A percentile compares a stretch with the other conserved stretches of the same genome.
Conservation (phyloP, 1,140 invertebrate genomes). For the Helicoverpa zea region DNA sequence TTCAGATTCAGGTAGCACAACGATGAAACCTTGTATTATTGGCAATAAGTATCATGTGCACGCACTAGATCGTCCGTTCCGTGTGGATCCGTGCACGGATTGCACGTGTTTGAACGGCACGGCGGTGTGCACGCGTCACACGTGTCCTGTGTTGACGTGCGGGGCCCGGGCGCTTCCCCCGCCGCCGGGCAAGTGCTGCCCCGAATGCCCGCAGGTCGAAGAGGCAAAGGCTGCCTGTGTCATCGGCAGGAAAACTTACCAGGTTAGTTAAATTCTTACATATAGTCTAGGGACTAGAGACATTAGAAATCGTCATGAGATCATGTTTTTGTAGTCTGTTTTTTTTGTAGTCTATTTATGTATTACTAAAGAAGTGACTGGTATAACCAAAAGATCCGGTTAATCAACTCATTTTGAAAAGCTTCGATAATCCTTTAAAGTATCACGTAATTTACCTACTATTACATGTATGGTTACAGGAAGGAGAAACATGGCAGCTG, state of each 20-base stretch:
- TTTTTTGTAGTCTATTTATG: background rate
- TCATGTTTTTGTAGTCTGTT: no score
- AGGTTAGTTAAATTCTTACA: slow-evolving; percentile 78
- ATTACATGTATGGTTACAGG: slow-evolving; percentile 87
- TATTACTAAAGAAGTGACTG: no score
- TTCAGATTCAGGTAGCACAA: slow-evolving; percentile 83
- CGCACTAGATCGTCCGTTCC: slow-evolving; percentile 87
- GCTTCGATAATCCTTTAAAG: background rate
- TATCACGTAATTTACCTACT: no score
- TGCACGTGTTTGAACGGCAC: slow-evolving; percentile 94
- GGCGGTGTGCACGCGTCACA: slow-evolving; percentile 91
- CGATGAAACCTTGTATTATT: slow-evolving; percentile 90
- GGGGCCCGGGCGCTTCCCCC: slow-evolving; percentile 89
- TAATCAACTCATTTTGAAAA: background rate
- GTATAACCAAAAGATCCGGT: no score
- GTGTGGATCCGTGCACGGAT: slow-evolving; percentile 93
- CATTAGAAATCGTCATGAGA: no score
- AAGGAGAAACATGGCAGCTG: slow-evolving; percentile 94
- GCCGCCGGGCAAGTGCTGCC: slow-evolving; percentile 91
- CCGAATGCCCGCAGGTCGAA: slow-evolving; percentile 89
- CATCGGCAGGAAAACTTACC: slow-evolving; percentile 88
- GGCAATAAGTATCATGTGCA: slow-evolving; percentile 89
- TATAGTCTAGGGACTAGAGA: no score
- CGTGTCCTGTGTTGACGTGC: slow-evolving; percentile 95
- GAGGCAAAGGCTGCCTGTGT: slow-evolving; percentile 90